Conservation (phyloP, 2,888 invertebrate species). For the Chaitophorus viminalis region DNA sequence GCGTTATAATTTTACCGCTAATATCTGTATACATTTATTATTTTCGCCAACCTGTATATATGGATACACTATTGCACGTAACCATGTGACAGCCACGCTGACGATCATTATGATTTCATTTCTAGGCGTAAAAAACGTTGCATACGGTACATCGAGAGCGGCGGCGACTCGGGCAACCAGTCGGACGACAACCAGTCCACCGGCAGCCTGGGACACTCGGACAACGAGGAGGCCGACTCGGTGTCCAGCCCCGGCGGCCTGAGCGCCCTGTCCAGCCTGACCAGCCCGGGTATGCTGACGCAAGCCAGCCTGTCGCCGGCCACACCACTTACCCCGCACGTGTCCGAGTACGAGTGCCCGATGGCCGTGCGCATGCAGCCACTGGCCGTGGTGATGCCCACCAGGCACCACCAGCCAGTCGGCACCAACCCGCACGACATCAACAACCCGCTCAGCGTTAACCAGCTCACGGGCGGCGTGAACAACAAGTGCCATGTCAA, state of each 20-base stretch:
- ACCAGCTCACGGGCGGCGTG: conserved; percentile 73
- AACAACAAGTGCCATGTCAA: conserved; percentile 64
- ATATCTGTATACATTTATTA: conserved; percentile 11
- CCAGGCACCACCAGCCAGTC: conserved; percentile 77
- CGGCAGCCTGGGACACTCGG: conserved; percentile 80
- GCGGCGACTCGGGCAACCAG: conserved; percentile 74
- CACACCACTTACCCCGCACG: conserved; percentile 69
- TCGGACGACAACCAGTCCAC: conserved; percentile 82
- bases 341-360: conserved; percentile 67
- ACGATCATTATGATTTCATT: conserved; percentile 64
- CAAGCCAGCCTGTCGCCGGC: conserved; percentile 78
- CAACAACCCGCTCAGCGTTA: conserved; percentile 91
- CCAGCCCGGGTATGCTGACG: conserved; percentile 77
- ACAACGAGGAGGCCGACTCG: conserved; percentile 71
- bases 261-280: conserved; percentile 76
- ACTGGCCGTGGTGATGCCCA: conserved; percentile 68
- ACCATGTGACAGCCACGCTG: neutral
- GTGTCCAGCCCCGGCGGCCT: conserved; percentile 73
- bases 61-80: neutral
- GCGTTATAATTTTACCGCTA: conserved; percentile 56
- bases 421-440: conserved; percentile 92
- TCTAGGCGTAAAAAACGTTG: conserved; percentile 96
- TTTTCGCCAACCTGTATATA: conserved; percentile 14
- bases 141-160: conserved; percentile 90
- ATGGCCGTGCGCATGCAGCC: conserved; percentile 64